Evolutionary conservation across 2,797 vertebrate species (phyloP), one percentile per base, ranked within the genome.

Genomic region (Lutjanus argentimaculatus): DNA sequence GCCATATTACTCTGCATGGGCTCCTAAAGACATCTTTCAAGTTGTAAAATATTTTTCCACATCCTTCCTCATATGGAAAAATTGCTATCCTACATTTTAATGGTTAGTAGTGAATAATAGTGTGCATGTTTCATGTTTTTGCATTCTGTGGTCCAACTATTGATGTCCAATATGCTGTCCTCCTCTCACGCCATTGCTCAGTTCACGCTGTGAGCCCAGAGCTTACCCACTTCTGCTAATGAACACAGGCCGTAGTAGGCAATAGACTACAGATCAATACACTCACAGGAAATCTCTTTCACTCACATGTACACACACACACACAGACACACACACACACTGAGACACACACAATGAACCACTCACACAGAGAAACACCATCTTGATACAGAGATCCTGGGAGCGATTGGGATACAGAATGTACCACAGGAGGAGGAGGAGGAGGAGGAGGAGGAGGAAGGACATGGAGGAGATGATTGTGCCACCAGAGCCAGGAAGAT

Each of bases 401-500:
- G 69, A 79, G 55, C 16, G 67, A 82, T 75, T 84, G 67, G 48
- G 51, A 79, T 75, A 75, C 86, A 91, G 73, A 87, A 77, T 80
- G 80, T 52, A 76, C 56, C 36, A 64, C 83, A 36, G 75, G 42
- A 75, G 84, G 72, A 85, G 82, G 75, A 67, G 75, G 77, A 77
- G 52, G 80, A 84, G 79, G 58, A 78, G 58, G 71, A 45, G 74
- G 82, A 78, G 83, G 77, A 79, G 75, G 83, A 86, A 80, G 78
- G 73, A 87, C 78, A 67, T 40, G 82, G 84, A 85, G 85, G 80
- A 89, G 85, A 88, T 88, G 90, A 88, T 88, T 88, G 77, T 90
- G 89, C 85, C 90, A 85, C 90, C 83, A 74, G 85, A 88, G 89
- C 86, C 89, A 86, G 92, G 92, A 92, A 94, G 93, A 95, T 92